Evolutionary conservation across 2,797 vertebrate species (phyloP), one percentile per base, ranked within the genome.

Genomic region (Botia almorhae): DNA sequence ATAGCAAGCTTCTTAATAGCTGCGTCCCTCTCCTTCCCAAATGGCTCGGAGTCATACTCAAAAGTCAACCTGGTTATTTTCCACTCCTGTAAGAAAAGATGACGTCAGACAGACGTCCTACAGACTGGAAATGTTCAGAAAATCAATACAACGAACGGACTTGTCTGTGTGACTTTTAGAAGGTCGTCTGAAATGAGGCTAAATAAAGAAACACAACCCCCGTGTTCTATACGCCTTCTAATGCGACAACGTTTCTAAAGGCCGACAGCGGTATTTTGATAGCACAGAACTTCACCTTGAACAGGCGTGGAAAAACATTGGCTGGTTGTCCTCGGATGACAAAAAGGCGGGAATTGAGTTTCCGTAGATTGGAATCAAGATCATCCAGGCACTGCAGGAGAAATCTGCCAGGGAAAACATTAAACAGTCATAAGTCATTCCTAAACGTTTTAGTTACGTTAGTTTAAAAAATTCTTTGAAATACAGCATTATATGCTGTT

Each of bases 321-420:
- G 94, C 93, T 55, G 94, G 93, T 86, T 95, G 94, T 53, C 94
- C 94, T 73, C 93, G 89, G 87, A 95, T 92, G 84, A 95, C 94
- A 78, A 94, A 95, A 69, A 95, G 92, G 82, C 93, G 94, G 1
- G 94, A 95, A 89, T 95, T 94, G 56, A 94, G 92, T 74, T 95
- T 94, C 16, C 92, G 90, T 26, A 95, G 91, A 85, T 55, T 95
- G 80, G 92, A 87, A 58, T 95, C 94, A 55, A 95, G 89, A 83
- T 95, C 94, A 73, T 95, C 94, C 81, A 95, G 84, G 89, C 94
- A 94, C 86, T 95, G 93, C 46, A 95, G 92, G 67, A 95, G 92
- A 88, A 95, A 95, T 87, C 94, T 94, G 87, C 7, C 17, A 67
- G 58, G 50, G 46, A 19, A 81, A 19, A 77, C 2, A 6, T 7